Percentiles rank a stretch among this genome's conserved stretches.
These are phyloP conservation scores for Synergus laeviventris DNA, from an alignment of 2,888 invertebrate genomes.

Conservation along the genomic window DNA sequence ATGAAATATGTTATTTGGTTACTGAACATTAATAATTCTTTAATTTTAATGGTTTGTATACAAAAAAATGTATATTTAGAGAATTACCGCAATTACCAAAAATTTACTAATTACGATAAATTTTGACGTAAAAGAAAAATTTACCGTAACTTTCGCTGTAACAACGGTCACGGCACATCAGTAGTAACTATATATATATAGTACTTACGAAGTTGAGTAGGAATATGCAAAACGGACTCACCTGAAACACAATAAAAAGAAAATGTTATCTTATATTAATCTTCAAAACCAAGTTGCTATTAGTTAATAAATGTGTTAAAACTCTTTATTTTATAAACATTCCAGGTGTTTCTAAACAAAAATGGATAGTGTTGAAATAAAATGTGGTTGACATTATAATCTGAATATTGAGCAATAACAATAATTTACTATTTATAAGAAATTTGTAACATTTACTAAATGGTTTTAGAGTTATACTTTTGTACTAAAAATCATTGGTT, in stretches of 20 bases:
- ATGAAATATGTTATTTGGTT: too few relatives aligned
- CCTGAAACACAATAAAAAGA: not conserved
- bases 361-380: not conserved
- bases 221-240: not conserved
- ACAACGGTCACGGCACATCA: too few relatives aligned
- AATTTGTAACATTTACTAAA: constrained; percentile 13
- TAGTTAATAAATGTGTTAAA: not conserved
- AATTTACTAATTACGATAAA: too few relatives aligned
- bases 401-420: not conserved
- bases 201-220: not conserved
- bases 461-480: not conserved
- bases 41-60: too few relatives aligned
- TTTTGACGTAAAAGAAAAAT: too few relatives aligned
- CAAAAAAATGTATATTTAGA: too few relatives aligned
- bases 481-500: constrained; percentile 19
- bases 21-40: too few relatives aligned
- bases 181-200: too few relatives aligned
- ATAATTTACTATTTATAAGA: not conserved
- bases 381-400: not conserved
- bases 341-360: not conserved
- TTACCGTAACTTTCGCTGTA: too few relatives aligned
- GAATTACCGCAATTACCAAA: too few relatives aligned
- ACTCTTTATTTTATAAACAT: not conserved
- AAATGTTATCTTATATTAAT: not conserved
- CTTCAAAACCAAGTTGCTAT: not conserved